Percentiles rank a stretch among this genome's conserved stretches.
Conservation (phyloP, 2,797 vertebrate genomes). For the Cryptoprocta ferox region DNA sequence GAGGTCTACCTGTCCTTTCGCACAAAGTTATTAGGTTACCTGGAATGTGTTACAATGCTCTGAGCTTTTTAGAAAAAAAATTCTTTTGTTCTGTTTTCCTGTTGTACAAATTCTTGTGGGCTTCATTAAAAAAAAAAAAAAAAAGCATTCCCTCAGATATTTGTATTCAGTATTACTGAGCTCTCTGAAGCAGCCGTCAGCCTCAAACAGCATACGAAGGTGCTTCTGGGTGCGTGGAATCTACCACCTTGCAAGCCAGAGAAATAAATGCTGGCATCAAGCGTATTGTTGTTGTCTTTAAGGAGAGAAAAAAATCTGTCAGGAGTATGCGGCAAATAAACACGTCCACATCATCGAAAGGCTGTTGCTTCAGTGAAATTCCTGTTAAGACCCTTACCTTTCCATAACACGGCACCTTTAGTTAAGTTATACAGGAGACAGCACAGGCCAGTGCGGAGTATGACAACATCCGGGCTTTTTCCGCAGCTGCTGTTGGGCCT, state of each 20-base stretch:
- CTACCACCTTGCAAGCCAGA: not conserved
- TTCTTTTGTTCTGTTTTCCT: not conserved
- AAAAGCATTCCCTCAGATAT: not conserved
- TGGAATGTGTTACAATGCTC: not conserved
- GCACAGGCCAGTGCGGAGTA: not conserved
- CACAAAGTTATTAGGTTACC: not conserved
- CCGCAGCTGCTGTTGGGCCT: not conserved
- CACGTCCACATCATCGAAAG: not conserved
- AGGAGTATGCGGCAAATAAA: not conserved
- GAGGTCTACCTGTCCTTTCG: not conserved
- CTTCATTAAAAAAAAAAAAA: conserved; percentile 22
- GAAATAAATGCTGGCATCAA: not conserved
- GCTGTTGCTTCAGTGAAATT: not conserved
- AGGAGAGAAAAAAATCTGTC: not conserved
- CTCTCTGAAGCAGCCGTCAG: not conserved
- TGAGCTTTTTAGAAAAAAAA: not conserved
- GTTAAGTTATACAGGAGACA: not conserved
- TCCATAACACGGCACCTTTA: not conserved
- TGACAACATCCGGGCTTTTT: not conserved
- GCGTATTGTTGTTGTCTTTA: not conserved
- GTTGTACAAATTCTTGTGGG: not conserved
- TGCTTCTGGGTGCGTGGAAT: not conserved
- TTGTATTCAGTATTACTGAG: not conserved
- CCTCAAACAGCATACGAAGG: not conserved
- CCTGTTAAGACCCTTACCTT: not conserved